Evolutionary conservation across 2,113 vertebrate species (phyloP).

Genomic region (Prionailurus viverrinus): DNA sequence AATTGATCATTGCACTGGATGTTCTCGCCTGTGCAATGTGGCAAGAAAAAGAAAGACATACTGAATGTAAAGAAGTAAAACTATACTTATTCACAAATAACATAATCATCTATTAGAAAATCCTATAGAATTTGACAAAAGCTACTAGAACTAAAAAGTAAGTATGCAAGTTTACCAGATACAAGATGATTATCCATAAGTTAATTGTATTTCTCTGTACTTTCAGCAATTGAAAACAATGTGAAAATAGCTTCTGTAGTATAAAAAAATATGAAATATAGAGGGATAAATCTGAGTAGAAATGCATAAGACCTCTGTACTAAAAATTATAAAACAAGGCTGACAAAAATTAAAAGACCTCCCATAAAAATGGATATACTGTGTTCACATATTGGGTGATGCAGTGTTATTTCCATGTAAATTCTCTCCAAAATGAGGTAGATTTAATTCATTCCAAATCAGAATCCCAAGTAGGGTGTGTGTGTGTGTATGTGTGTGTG

Average conservation of each 20-base stretch:
- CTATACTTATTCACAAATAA: slow-evolving; percentile 7
- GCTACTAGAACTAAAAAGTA: neutral
- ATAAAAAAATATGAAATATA: slow-evolving; percentile 14
- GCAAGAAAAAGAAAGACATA: slow-evolving; percentile 1
- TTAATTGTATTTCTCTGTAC: neutral
- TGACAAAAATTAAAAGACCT: neutral
- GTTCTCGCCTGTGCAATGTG: neutral
- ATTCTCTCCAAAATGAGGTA: neutral
- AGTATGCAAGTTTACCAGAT: slow-evolving; percentile 5
- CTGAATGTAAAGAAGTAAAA: slow-evolving; percentile 3
- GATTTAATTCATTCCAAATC: neutral
- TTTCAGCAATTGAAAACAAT: neutral
- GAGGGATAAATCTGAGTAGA: slow-evolving; percentile 13
- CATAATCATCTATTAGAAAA: neutral
- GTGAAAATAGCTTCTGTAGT: neutral
- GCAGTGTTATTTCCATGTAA: neutral
- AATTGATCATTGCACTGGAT: neutral
- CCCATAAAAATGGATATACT: neutral
- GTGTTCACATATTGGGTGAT: neutral
- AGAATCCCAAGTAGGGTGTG: neutral
- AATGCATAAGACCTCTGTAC: neutral
- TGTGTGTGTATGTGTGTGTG: too few species aligned
- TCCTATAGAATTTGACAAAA: neutral
- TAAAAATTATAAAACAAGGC: neutral
- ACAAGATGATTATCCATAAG: neutral